Evolutionary conservation across 2,888 invertebrate species (phyloP), one percentile per base, ranked within the genome.

Genomic region (Melieria omissa): DNA sequence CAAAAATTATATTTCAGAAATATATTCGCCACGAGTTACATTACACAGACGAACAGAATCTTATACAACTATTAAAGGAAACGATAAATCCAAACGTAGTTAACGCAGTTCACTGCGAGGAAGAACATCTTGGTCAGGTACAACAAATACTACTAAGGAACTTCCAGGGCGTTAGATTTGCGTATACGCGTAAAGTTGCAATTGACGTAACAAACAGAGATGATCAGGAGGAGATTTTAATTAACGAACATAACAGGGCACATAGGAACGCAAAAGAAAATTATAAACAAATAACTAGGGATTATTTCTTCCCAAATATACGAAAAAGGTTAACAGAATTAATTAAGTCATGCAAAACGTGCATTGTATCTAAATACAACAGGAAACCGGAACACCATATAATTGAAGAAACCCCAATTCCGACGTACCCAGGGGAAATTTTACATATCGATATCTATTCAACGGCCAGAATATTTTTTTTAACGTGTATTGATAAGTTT

Each of bases 281-380:
- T 29, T 29, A 29, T 29, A 29, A 29, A 29, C 29, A 29, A 29
- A 29, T 29, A 29, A 29, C 29, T 29, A 29, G 29, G 2, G 29
- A 29, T 29, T 29, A 29, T 29, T 29, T 29, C 29, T 29, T 29
- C 29, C 29, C 29, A 29, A 29, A 29, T 29, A 29, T 29, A 29
- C 29, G 29, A 29, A 74, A 72, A 7, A 71, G 42, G 14, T 47
- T 72, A 14, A 61, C 8, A 14, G 46, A 42, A 7, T 8, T 70
- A 4, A 65, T 62, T 6, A n/a, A 7, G 10, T 71, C 72, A 10
- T 76, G 74, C 8, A 73, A 61, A 52, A 73, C 74, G 9, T 76
- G 70, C 55, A 55, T 16, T 14, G 70, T 71, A 8, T 65, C 49
- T 6, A 76, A 77, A 63, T 76, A 75, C 47, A 65, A 76, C 55